Percentiles rank a stretch among this genome's conserved stretches.
Conservation (phyloP, 2,888 invertebrate species). For the Arge pagana region DNA sequence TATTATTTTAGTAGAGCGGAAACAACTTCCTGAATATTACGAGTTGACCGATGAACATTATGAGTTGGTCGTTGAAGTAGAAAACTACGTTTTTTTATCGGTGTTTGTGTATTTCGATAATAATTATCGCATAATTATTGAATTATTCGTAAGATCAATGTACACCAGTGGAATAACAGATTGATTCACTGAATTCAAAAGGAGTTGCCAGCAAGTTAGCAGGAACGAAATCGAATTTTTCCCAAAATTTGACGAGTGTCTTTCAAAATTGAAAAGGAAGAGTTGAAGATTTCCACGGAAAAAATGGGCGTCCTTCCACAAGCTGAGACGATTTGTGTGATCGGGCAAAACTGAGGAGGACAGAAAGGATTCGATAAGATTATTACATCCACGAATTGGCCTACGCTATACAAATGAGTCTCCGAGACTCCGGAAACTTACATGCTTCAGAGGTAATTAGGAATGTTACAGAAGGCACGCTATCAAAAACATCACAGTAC, state of each 20-base stretch:
- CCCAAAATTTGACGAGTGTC: slow-evolving; percentile 1
- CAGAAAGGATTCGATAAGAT: slow-evolving; percentile 21
- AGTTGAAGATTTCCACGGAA: slow-evolving; percentile 21
- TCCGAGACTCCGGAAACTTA: slow-evolving; percentile 28
- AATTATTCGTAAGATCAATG: no score
- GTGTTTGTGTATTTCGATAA: no score
- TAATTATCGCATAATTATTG: no score
- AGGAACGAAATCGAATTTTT: neutral
- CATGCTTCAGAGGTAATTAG: slow-evolving; percentile 30
- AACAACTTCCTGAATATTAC: no score
- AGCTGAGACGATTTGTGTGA: slow-evolving; percentile 29
- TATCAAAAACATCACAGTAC: slow-evolving; percentile 28
- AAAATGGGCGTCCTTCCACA: slow-evolving; percentile 29
- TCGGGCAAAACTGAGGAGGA: slow-evolving; percentile 28
- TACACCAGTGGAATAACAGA: no score
- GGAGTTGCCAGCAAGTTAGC: slow-evolving; percentile 7
- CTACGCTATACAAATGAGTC: slow-evolving; percentile 32
- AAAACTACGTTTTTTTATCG: no score
- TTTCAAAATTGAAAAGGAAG: neutral
- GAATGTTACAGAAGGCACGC: slow-evolving; percentile 27
- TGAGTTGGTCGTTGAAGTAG: no score
- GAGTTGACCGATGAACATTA: no score
- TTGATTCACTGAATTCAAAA: slow-evolving; percentile 6
- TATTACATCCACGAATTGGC: slow-evolving; percentile 14
- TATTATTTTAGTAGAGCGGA: no score